Conservation (phyloP, 2,888 invertebrate genomes). For the Tholera decimalis region DNA sequence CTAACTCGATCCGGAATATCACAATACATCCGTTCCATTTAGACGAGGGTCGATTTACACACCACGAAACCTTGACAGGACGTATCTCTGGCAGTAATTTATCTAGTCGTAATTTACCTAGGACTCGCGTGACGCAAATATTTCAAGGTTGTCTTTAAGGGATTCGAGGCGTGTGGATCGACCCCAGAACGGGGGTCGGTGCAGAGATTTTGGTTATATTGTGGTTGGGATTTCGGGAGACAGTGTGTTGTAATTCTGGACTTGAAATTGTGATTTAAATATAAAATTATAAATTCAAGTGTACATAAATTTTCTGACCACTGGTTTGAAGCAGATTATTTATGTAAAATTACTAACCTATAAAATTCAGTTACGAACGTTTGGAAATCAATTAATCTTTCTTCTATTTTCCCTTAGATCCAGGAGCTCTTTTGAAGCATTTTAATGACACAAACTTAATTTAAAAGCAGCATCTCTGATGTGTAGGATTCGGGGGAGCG, state of each 20-base stretch:
- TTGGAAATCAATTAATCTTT: too few relatives aligned
- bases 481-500: too few relatives aligned
- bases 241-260: not conserved
- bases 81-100: conserved; percentile 50
- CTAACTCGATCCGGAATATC: conserved; percentile 34
- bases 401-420: not conserved
- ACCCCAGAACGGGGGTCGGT: conserved; percentile 5
- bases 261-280: not conserved
- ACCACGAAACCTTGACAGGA: conserved; percentile 43
- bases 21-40: conserved; percentile 14
- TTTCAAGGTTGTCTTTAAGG: conserved; percentile 23
- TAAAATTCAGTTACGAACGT: too few relatives aligned
- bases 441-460: not conserved
- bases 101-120: conserved; percentile 58
- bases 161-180: conserved; percentile 32
- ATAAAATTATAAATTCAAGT: too few relatives aligned
- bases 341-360: too few relatives aligned
- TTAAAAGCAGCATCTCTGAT: too few relatives aligned
- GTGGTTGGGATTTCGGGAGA: conserved; percentile 9
- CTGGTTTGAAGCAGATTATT: too few relatives aligned
- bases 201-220: conserved; percentile 17
- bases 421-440: not conserved
- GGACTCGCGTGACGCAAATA: conserved; percentile 35
- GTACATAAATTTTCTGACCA: too few relatives aligned
- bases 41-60: conserved; percentile 56